phyloP scores from a whole-genome alignment of 1,140 invertebrate genomes.

The Tribolium madens region DNA sequence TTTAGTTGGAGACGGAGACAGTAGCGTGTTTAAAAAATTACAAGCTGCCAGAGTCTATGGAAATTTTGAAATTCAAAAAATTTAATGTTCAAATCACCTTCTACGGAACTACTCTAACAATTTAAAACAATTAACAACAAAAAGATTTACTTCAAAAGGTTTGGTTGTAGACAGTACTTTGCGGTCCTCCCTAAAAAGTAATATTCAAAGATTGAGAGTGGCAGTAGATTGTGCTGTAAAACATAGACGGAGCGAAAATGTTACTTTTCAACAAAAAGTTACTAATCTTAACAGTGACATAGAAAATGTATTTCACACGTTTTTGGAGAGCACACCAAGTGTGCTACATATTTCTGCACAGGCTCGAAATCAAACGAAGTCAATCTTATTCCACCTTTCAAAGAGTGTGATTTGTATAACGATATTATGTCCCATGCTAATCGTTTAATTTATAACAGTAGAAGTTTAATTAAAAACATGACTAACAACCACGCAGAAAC shows the following conservation, averaged over 20 bases:
- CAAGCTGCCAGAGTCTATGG: background rate
- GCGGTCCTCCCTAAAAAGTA: slow-evolving; percentile 34
- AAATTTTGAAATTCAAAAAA: slow-evolving; percentile 52
- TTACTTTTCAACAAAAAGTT: slow-evolving; percentile 12
- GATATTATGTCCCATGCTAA: slow-evolving; percentile 39
- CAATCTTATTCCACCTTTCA: slow-evolving; percentile 54
- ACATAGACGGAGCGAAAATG: slow-evolving; percentile 41
- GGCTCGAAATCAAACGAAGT: slow-evolving; percentile 45
- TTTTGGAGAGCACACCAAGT: slow-evolving; percentile 63
- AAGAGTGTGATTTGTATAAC: slow-evolving; percentile 42
- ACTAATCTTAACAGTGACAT: slow-evolving; percentile 55
- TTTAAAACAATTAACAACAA: slow-evolving; percentile 44
- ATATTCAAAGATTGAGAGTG: slow-evolving; percentile 46
- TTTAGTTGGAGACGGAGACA: slow-evolving; percentile 57
- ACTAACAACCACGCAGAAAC: slow-evolving; percentile 65
- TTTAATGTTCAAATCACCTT: slow-evolving; percentile 62
- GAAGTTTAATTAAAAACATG: slow-evolving; percentile 61
- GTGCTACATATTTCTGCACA: slow-evolving; percentile 55
- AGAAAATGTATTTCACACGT: slow-evolving; percentile 60
- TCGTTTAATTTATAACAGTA: slow-evolving; percentile 42
- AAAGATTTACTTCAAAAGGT: slow-evolving; percentile 1
- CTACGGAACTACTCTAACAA: slow-evolving; percentile 57
- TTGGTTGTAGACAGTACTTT: slow-evolving; percentile 24
- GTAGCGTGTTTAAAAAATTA: slow-evolving; percentile 33
- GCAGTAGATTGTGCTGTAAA: slow-evolving; percentile 47